Base-by-base conservation (phyloP, 64 coral and sea anemone species). In the Anthopleura sola region DNA sequence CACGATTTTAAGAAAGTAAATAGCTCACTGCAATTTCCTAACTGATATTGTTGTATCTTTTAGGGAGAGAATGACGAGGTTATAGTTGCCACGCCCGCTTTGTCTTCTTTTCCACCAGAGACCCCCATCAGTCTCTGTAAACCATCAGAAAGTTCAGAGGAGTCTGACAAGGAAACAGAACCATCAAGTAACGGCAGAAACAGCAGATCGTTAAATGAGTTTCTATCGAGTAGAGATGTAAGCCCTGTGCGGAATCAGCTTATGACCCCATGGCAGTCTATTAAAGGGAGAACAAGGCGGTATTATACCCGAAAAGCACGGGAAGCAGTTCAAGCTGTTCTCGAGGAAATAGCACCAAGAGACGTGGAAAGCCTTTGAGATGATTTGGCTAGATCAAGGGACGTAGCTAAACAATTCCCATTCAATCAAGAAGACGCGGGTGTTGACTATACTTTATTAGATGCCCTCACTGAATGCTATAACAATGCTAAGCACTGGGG, bases 291-390 rank as follows among this genome's bases (percentile, higher is more conserved):
- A 40, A 81, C 86, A n/a, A 82, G 12, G n/a, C 32, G 29, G 23
- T 78, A 48, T 37, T 78, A 88, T 57, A 49, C 40, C 21, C 86
- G 55, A 5, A 88, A 88, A 81, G 77, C 86, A 24, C n/a, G 1
- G 12, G 57, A 88, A 69, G 86, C 86, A 12, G 37, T 88, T 81
- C 29, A 50, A 66, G 86, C 86, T 49, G 86, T 88, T 36, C 55
- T 88, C 33, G 77, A 66, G 37, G 77, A 88, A 68, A 66, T 82
- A 33, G 86, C 38, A 28, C 86, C 76, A 49, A 68, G 81, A 81
- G 37, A 88, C 18, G 36, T 32, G 26, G 77, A 88, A 49, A 56
- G 36, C 0, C 86, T 88, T 58, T 88, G 78, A 78, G 48, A 87
- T 20, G 50, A 71, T 78, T 23, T 87, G 53, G 0, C 16, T 14